These are phyloP conservation scores for Ommatoiulus sabulosus DNA, from an alignment of 2,888 invertebrate genomes.

Conservation along the genomic window DNA sequence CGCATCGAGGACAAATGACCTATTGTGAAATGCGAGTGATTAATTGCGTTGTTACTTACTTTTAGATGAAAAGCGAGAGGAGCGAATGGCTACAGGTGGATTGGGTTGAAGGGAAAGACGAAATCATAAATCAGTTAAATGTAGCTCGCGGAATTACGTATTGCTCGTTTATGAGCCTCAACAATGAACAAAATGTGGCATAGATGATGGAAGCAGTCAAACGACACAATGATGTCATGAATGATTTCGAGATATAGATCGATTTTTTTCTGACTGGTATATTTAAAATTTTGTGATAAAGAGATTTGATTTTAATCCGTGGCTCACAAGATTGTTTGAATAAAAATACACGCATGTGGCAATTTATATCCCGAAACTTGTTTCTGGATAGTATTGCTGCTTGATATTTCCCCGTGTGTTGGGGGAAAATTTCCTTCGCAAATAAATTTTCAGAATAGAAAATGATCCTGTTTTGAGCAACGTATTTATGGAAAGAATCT, in stretches of 20 bases:
- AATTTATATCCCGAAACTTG: too few species aligned
- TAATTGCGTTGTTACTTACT: slow-evolving; percentile 1
- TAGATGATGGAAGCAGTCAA: slow-evolving; percentile 1
- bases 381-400: too few species aligned
- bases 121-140: slow-evolving; percentile 41
- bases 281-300: background rate
- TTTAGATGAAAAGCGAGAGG: background rate
- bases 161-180: slow-evolving; percentile 1
- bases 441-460: too few species aligned
- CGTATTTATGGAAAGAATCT: too few species aligned
- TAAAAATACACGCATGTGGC: too few species aligned
- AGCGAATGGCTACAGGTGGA: slow-evolving; percentile 24
- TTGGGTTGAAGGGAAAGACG: background rate
- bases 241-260: background rate
- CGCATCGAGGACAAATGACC: slow-evolving; percentile 37
- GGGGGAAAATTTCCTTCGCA: too few species aligned
- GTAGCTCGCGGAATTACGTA: slow-evolving; percentile 3
- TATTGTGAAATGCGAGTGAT: background rate
- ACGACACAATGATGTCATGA: background rate
- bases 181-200: background rate
- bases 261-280: background rate
- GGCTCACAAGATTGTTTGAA: too few species aligned
- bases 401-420: too few species aligned
- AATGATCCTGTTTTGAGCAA: too few species aligned
- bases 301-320: background rate